Evolutionary conservation across 2,113 vertebrate species (phyloP).

Genomic region (Chlorodrepanis virens): DNA sequence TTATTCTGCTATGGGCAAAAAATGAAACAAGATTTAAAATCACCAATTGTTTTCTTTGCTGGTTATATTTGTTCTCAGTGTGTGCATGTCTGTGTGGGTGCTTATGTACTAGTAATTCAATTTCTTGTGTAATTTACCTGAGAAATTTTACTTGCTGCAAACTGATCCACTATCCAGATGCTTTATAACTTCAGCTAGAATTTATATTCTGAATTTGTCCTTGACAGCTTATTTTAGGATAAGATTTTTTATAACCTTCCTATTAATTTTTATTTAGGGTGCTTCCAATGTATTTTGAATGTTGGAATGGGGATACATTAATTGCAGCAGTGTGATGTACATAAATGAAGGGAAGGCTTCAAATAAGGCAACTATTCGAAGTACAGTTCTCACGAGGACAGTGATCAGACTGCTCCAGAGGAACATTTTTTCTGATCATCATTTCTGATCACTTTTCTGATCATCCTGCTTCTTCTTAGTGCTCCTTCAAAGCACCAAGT

Average conservation of each 20-base stretch:
- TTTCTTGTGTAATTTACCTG: background rate
- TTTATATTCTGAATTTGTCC: background rate
- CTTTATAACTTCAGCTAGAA: background rate
- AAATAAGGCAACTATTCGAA: background rate
- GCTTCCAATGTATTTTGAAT: background rate
- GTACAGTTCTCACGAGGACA: background rate
- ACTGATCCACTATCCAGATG: background rate
- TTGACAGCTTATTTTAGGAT: background rate
- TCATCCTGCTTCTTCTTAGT: background rate
- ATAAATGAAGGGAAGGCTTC: background rate
- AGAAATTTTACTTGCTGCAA: background rate
- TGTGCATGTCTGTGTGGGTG: background rate
- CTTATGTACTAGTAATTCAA: background rate
- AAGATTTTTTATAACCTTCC: background rate
- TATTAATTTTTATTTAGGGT: background rate
- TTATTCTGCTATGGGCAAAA: background rate
- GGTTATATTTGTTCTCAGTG: background rate
- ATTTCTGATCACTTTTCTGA: background rate
- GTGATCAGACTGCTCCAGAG: background rate
- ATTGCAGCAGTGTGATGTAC: background rate
- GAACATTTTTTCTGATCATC: background rate
- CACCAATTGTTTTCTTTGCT: background rate
- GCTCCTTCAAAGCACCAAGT: background rate
- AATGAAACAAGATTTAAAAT: background rate
- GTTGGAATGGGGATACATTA: background rate